Evolutionary conservation across 2,113 vertebrate species (phyloP), one percentile per base, ranked within the genome.

Genomic region (Chunga burmeisteri): DNA sequence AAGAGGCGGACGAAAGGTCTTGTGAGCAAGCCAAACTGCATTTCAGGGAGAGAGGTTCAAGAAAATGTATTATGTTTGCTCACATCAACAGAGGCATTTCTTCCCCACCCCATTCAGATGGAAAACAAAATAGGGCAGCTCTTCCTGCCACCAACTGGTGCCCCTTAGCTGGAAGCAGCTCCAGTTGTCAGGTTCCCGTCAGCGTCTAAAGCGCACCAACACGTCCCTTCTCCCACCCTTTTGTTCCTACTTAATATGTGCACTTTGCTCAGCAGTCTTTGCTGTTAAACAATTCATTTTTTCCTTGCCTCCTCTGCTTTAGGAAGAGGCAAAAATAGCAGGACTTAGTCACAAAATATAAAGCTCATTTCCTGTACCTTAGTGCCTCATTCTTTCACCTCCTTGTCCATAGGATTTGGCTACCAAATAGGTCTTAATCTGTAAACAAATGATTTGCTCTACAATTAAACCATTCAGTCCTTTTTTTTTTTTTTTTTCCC

Each of bases 391-490:
- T 98, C 93, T 98, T 98, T 96, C 90, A 97, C 90, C 93, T 97
- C 83, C 93, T 86, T 88, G 94, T 97, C 97, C 97, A 79, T 46
- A 96, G 95, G 94, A 98, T 96, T 98, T 97, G 96, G 97, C 96
- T 97, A 98, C 90, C 83, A 75, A 98, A 96, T 97, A 98, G 96
- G 93, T 97, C 97, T 98, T 98, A 98, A 98, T 98, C 97, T 98
- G 97, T 98, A 98, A 98, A 98, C 97, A 98, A 98, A 98, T 97
- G 88, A 97, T 98, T 97, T 98, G 96, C 96, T 98, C 96, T 97
- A 98, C 97, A 98, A 98, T 98, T 98, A 98, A 98, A 97, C 94
- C 90, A 98, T 98, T 98, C 98, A 97, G 88, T 77, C 32, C 5
- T 47, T 38, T 22, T 12, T 52, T 22, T 19, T 53, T 68, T 47